These are phyloP conservation scores for Ctenopoma kingsleyae DNA, from an alignment of 2,797 vertebrate genomes.

Conservation along the genomic window DNA sequence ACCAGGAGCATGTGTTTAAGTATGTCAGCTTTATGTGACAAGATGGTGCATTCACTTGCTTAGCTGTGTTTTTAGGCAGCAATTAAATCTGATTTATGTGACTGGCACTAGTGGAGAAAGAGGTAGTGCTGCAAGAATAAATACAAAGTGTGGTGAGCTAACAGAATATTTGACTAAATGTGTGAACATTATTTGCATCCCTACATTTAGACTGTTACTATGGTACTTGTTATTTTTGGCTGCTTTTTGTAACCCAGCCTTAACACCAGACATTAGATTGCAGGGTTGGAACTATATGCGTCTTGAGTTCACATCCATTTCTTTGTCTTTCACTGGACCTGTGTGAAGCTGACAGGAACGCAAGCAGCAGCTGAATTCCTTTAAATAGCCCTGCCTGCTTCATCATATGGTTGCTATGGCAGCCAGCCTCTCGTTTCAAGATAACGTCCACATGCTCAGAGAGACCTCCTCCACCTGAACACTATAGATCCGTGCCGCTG, in stretches of 20 bases:
- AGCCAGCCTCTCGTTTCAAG: slow-evolving; percentile 79
- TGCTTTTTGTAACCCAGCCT: neutral
- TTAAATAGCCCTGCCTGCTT: slow-evolving; percentile 84
- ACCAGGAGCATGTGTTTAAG: neutral
- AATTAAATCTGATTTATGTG: slow-evolving; percentile 33
- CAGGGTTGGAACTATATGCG: slow-evolving; percentile 24
- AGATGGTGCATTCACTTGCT: slow-evolving; percentile 5
- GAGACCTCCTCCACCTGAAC: slow-evolving; percentile 72
- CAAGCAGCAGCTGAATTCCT: slow-evolving; percentile 82
- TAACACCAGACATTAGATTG: slow-evolving; percentile 6
- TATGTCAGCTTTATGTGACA: slow-evolving; percentile 11
- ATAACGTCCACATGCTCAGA: slow-evolving; percentile 76
- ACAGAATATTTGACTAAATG: neutral
- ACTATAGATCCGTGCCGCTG: slow-evolving; percentile 60
- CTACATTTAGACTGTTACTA: neutral
- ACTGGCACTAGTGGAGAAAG: neutral
- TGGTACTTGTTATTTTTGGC: neutral
- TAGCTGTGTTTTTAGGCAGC: slow-evolving; percentile 5
- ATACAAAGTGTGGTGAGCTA: neutral
- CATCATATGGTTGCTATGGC: slow-evolving; percentile 85
- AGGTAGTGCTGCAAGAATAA: slow-evolving; percentile 11
- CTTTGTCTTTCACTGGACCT: slow-evolving; percentile 74
- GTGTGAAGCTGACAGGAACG: slow-evolving; percentile 70
- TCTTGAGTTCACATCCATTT: slow-evolving; percentile 45
- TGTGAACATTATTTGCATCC: neutral